Evolutionary conservation across 2,113 vertebrate species (phyloP).

Genomic region (Chaetodon auriga): DNA sequence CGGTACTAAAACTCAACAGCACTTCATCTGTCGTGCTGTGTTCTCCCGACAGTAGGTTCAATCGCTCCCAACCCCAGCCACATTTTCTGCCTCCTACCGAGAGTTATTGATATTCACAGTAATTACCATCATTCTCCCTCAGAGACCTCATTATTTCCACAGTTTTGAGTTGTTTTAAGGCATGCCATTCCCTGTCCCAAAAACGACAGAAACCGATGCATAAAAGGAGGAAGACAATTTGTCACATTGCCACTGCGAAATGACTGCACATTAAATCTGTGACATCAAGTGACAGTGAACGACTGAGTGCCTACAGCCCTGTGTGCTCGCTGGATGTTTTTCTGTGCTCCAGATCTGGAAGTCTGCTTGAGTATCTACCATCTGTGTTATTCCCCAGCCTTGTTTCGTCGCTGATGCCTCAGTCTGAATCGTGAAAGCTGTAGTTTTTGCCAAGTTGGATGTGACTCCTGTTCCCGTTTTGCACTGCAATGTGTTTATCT

Average conservation of each 20-base stretch:
- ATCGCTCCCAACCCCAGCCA: constrained; percentile 41
- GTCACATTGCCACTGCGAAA: constrained; percentile 43
- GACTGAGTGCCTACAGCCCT: constrained; percentile 38
- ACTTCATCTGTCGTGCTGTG: constrained; percentile 42
- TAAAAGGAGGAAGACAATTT: constrained; percentile 51
- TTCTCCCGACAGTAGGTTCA: constrained; percentile 39
- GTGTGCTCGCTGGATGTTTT: constrained; percentile 40
- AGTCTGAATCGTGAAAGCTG: constrained; percentile 39
- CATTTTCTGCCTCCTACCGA: constrained; percentile 50
- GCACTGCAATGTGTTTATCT: constrained; percentile 49
- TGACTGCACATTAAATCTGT: constrained; percentile 54
- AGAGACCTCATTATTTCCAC: constrained; percentile 75
- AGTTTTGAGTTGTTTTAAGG: constrained; percentile 60
- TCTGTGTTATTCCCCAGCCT: constrained; percentile 59
- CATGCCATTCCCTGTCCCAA: constrained; percentile 48
- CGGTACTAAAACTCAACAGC: constrained; percentile 35
- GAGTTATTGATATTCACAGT: constrained; percentile 71
- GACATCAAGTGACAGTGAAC: constrained; percentile 54
- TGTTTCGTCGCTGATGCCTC: constrained; percentile 34
- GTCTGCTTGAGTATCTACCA: constrained; percentile 51
- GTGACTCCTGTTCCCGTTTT: constrained; percentile 28
- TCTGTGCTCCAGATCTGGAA: constrained; percentile 28
- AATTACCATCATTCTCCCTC: constrained; percentile 67
- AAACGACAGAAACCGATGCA: constrained; percentile 51
- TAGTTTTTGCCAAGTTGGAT: constrained; percentile 52